Evolutionary conservation across 2,113 vertebrate species (phyloP), one percentile per base, ranked within the genome.

Genomic region (Paramisgurnus dabryanus): DNA sequence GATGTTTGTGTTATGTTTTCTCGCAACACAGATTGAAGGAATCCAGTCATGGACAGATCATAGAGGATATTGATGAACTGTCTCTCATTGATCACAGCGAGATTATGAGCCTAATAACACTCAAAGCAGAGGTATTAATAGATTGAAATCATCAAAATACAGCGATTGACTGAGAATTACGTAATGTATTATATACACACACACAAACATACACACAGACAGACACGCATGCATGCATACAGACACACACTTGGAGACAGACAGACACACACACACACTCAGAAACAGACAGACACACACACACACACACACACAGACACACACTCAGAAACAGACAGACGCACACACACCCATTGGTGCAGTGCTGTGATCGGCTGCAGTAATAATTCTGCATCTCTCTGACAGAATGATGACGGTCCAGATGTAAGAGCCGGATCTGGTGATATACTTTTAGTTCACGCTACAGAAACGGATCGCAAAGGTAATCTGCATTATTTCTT

Each of bases 391-490:
- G 49, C 61, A 43, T 72, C 50, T 80, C 50, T 75, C 55, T 80
- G 83, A 58, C 90, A 99, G 98, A 96, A 93, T 10, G 98, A 99
- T 0, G 98, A 99, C 0, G 98, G 98, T 11, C 98, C 98, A 0
- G 98, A 99, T 50, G 98, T 99, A 4, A 95, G 98, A 1, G 98
- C 97, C 0, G 98, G 98, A 55, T 99, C 98, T 0, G 96, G 96
- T 39, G 97, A 99, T 67, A 98, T 99, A 80, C 89, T 99, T 5
- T 78, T 99, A 85, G 98, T 99, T 81, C 98, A 99, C 0, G 98
- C 98, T 8, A 99, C 98, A 0, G 96, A 99, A 89, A 99, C 97
- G 0, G 98, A 99, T 87, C 94, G 96, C 85, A 99, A 98, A 96
- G 98, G 98, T 99, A 92, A 80, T 10, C 53, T 49, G 45, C 53